phyloP scores from a whole-genome alignment of 2,113 vertebrate genomes.

The Syngnathus scovelli region DNA sequence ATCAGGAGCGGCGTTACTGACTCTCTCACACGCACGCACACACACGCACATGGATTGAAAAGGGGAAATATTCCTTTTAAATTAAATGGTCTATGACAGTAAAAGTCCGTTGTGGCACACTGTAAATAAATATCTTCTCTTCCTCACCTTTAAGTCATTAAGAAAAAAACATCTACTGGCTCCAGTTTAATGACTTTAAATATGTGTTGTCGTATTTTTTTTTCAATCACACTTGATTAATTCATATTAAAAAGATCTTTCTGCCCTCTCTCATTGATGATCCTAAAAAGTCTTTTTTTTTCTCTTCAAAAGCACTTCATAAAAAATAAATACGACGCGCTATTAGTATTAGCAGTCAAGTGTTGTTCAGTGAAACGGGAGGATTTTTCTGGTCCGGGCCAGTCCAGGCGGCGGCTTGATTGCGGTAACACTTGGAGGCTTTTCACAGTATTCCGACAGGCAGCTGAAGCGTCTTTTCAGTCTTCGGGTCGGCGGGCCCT shows the following conservation, averaged over 20 bases:
- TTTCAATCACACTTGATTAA: conserved; percentile 77
- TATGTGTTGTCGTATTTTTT: conserved; percentile 63
- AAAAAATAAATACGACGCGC: conserved; percentile 98
- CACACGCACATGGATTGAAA: conserved; percentile 35
- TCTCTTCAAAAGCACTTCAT: conserved; percentile 77
- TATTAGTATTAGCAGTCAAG: conserved; percentile 94
- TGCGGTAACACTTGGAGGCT: conserved; percentile 92
- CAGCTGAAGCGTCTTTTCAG: conserved; percentile 69
- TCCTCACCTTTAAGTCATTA: conserved; percentile 74
- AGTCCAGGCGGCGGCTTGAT: conserved; percentile 74
- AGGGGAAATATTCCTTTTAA: conserved; percentile 32
- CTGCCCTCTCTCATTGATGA: conserved; percentile 48
- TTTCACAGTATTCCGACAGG: conserved; percentile 90
- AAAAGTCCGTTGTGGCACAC: conserved; percentile 77
- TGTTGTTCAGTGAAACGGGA: conserved; percentile 91
- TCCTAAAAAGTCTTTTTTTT: conserved; percentile 78
- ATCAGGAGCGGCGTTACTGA: conserved; percentile 76
- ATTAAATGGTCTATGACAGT: conserved; percentile 64
- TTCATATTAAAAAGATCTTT: conserved; percentile 83
- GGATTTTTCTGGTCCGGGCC: conserved; percentile 75
- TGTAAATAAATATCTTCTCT: conserved; percentile 86
- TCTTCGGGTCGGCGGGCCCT: conserved; percentile 46
- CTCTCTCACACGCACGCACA: conserved; percentile 59
- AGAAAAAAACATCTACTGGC: conserved; percentile 86
- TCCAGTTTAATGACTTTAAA: conserved; percentile 99